These are phyloP conservation scores for Sinocyclocheilus maitianheensis DNA, from an alignment of 2,113 vertebrate species.

Conservation along the genomic window DNA sequence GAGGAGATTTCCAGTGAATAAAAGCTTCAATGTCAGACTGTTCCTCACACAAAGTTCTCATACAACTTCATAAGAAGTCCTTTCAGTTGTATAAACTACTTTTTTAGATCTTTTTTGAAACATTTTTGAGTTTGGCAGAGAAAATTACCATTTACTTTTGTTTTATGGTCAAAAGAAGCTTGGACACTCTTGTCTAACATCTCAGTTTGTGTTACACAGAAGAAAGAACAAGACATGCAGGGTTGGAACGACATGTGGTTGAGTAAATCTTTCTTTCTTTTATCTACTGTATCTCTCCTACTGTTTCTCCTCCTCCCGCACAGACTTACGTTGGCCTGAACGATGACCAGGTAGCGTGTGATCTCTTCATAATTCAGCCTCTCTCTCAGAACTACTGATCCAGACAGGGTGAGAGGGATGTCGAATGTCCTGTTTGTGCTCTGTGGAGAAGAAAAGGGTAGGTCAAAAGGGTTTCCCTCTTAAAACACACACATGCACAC, in stretches of 20 bases:
- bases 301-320: background rate
- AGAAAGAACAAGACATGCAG: background rate
- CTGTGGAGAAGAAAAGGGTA: constrained; percentile 66
- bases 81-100: background rate
- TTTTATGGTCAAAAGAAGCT: background rate
- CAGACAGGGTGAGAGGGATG: constrained; percentile 93
- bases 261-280: background rate
- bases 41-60: background rate
- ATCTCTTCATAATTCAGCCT: constrained; percentile 97
- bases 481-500: background rate
- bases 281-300: background rate
- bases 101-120: background rate
- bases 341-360: constrained; percentile 89
- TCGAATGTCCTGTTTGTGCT: constrained; percentile 91
- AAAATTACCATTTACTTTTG: background rate
- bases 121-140: background rate
- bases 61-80: background rate
- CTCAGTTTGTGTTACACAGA: background rate
- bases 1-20: background rate
- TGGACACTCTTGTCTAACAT: background rate
- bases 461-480: constrained; percentile 18
- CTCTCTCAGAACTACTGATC: constrained; percentile 89
- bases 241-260: background rate
- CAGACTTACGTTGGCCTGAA: constrained; percentile 93
- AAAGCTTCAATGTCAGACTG: background rate